A percentile compares a stretch with the other conserved stretches of the same genome.
These are phyloP conservation scores for Leuctra nigra DNA, from an alignment of 2,888 invertebrate genomes.

Conservation along the genomic window DNA sequence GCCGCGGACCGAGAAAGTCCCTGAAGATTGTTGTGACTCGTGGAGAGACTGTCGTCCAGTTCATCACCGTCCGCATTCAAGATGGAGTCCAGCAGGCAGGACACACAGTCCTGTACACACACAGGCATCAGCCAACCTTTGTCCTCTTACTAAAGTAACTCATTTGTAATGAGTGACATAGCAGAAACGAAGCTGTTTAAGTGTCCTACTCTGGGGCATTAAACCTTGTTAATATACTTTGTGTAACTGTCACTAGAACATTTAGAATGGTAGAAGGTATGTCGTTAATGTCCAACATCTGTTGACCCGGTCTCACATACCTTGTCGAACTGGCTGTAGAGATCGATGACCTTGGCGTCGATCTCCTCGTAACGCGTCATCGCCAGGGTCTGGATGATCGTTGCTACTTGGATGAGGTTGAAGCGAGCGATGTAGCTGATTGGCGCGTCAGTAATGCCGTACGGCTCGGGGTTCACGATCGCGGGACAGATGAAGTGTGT, in stretches of 20 bases:
- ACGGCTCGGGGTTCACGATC: slow-evolving; percentile 91
- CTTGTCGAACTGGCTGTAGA: slow-evolving; percentile 75
- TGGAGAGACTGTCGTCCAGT: slow-evolving; percentile 43
- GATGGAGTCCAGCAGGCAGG: slow-evolving; percentile 68
- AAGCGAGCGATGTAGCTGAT: slow-evolving; percentile 86
- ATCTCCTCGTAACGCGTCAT: slow-evolving; percentile 71
- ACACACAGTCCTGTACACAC: slow-evolving; percentile 55
- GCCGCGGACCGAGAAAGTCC: slow-evolving; percentile 57
- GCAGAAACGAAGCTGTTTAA: no score
- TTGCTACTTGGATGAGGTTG: slow-evolving; percentile 85
- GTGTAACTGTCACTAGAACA: no score
- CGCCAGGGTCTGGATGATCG: slow-evolving; percentile 87
- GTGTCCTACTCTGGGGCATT: no score
- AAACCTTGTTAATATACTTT: no score
- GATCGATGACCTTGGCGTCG: slow-evolving; percentile 62
- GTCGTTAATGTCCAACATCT: no score
- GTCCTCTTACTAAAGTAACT: no score
- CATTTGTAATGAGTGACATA: no score
- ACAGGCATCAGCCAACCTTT: neutral
- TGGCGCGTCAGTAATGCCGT: slow-evolving; percentile 89
- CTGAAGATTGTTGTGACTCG: slow-evolving; percentile 44
- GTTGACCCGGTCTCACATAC: no score
- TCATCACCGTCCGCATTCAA: slow-evolving; percentile 44
- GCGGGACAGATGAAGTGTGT: slow-evolving; percentile 94
- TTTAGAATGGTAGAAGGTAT: no score